Evolutionary conservation across 1,140 invertebrate genomes (phyloP), one percentile per base, ranked within the genome.

Genomic region (Solenopsis invicta): DNA sequence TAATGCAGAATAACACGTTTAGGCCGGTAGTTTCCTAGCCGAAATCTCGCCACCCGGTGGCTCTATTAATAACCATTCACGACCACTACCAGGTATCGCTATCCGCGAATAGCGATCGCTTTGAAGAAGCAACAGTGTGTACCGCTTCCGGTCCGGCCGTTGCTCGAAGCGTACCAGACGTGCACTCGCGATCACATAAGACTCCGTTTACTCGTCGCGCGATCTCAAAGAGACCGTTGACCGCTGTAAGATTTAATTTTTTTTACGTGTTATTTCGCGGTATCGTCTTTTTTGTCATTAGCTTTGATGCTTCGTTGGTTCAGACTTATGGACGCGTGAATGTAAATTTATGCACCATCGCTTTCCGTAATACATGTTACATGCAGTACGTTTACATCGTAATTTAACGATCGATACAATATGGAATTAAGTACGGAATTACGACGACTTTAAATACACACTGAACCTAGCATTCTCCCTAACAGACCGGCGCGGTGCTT

Each of bases 31-130:
- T 75, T 82, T 75, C 69, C 29, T 50, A 24, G n/a, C 41, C 54
- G 61, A 84, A 84, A 84, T 72, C 67, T 45, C 16, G 2, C 69
- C 8, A 37, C 12, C 41, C n/a, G 37, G 34, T 21, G 13, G 18
- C 24, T 84, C 80, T 75, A 82, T 82, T 82, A 84, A 84, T 84
- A 84, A 75, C 37, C 24, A 13, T 21, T 1, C 21, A 24, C 24
- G 54, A 34, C 21, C 18, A 24, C 45, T 24, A 48, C 48, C 80
- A 84, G 54, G 54, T 84, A 84, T 75, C 13, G 67, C 67, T 37
- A 48, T 59, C 69, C 41, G 50, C 66, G 78, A 72, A 72, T 81
- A 81, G 50, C 50, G 34, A 72, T 75, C 54, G 41, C 69, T 84
- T 84, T 75, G 80, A 84, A 75, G 69, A 72, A 37, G 80, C 54